A percentile compares a stretch with the other conserved stretches of the same genome.
These are phyloP conservation scores for Oikopleura albicans DNA, from an alignment of 23 tunicate genomes.

Conservation along the genomic window DNA sequence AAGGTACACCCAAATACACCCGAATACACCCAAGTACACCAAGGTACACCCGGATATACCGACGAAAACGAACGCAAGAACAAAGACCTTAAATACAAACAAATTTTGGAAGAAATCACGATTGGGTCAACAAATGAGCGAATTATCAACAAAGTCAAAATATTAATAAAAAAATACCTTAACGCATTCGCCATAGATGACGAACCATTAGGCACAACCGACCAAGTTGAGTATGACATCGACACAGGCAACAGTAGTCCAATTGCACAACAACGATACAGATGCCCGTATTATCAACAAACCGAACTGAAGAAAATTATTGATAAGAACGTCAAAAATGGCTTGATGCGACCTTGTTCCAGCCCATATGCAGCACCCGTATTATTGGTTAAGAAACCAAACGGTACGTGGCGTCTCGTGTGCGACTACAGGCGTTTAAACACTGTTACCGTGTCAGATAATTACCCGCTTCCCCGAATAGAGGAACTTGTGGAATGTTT, in stretches of 20 bases:
- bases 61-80: too few relatives aligned
- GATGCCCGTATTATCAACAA: neutral
- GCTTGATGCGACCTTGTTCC: neutral
- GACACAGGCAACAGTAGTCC: neutral
- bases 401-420: neutral
- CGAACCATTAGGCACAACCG: neutral
- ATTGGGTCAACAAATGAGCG: too few relatives aligned
- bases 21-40: too few relatives aligned
- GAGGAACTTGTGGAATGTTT: neutral
- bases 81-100: too few relatives aligned
- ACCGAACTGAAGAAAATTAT: neutral
- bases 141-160: too few relatives aligned
- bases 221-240: neutral
- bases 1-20: too few relatives aligned
- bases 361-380: neutral
- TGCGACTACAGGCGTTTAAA: neutral
- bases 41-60: too few relatives aligned
- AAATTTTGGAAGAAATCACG: too few relatives aligned
- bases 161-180: neutral
- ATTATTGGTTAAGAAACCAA: neutral
- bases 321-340: neutral
- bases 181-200: neutral
- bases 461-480: neutral
- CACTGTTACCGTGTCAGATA: neutral
- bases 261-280: neutral